Base-by-base conservation (phyloP, 2,797 vertebrate genomes). In the Microhierax caerulescens region DNA sequence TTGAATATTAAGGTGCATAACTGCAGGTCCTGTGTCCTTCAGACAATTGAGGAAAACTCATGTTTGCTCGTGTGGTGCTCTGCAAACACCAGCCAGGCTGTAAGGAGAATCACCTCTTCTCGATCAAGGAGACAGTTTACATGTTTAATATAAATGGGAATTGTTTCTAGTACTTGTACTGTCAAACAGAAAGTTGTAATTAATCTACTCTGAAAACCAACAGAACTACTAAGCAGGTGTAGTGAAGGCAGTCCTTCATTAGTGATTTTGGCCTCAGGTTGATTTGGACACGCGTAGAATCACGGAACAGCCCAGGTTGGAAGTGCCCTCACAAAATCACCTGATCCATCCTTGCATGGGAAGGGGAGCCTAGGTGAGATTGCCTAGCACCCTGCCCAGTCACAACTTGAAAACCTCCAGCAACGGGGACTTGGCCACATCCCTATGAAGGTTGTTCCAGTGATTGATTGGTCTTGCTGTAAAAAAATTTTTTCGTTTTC, bases 361-460 rank as follows among this genome's bases (percentile, higher is more conserved):
- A 41, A 41, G 7, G 41, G 7, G 41, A 43, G 41, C 41, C 41
- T 43, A 43, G 41, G 17, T 43, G 41, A 43, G 41, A 17, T 43
- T 43, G 41, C 18, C 41, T 43, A 43, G 32, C 60, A 22, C 25
- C 50, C 27, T 64, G 25, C 17, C 12, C 24, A 23, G 1, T 23
- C 0, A 0, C 13, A 8, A 3, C 28, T 20, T 21, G 37, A 23
- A 60, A n/a, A 13, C 47, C n/a, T 47, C 9, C 30, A 30, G 61
- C 6, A 3, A 2, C 7, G n/a, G 54, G 47, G 54, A 19, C 53
- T 45, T 21, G 9, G 21, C 67, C 22, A 1, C 2, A 0, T 72
- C 50, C 43, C 50, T 57, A 32, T 1, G 0, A 36, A 79, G 15
- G 9, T 43, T 17, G 23, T 65, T n/a, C 32, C 32, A 13, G 18